These are phyloP conservation scores for Leuciscus waleckii DNA, from an alignment of 2,797 vertebrate genomes.

Conservation along the genomic window DNA sequence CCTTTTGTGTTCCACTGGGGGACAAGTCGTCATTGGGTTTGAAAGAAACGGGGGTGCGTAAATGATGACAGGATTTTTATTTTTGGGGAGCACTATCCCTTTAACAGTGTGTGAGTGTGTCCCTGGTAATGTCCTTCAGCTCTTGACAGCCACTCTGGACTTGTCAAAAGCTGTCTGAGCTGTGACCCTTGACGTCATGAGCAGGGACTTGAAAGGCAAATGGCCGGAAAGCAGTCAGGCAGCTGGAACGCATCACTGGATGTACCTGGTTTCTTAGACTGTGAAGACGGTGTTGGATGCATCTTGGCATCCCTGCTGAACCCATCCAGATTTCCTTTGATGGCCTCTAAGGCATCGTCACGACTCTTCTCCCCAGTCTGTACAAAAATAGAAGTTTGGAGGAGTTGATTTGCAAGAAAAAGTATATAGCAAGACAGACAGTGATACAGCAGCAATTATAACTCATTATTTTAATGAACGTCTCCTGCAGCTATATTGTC, in stretches of 20 bases:
- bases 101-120: not conserved
- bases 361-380: constrained; percentile 93
- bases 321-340: constrained; percentile 98
- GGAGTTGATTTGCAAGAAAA: not conserved
- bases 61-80: constrained; percentile 14
- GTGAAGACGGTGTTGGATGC: constrained; percentile 92
- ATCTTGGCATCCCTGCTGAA: constrained; percentile 99
- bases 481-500: not conserved
- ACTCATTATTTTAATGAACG: not conserved
- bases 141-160: not conserved
- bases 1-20: not conserved
- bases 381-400: constrained; percentile 52
- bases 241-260: not conserved
- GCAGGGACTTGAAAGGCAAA: not conserved
- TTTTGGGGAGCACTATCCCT: constrained; percentile 2
- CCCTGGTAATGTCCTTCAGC: not conserved
- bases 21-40: not conserved
- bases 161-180: constrained; percentile 16
- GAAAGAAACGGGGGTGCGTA: not conserved
- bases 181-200: constrained; percentile 5
- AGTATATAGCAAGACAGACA: not conserved
- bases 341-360: constrained; percentile 97
- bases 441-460: not conserved
- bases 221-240: not conserved
- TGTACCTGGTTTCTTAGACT: constrained; percentile 93